phyloP scores from a whole-genome alignment of 1,140 invertebrate species.

The Drosophila quadrilineata region DNA sequence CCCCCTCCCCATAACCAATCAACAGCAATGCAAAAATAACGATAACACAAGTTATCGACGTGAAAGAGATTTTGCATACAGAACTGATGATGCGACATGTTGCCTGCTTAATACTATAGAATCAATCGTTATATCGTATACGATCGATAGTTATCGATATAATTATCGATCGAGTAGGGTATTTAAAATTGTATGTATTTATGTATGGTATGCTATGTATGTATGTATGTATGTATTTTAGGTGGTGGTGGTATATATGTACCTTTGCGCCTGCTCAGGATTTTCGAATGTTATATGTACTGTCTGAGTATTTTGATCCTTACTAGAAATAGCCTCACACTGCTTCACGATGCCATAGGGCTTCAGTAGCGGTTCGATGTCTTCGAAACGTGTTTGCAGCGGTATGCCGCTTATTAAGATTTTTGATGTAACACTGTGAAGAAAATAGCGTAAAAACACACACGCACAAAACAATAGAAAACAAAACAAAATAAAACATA shows the following conservation, averaged over 20 bases:
- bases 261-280: constrained; percentile 94
- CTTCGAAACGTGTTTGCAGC: constrained; percentile 89
- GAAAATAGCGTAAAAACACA: constrained; percentile 78
- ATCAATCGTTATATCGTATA: too few species aligned
- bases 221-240: constrained; percentile 4
- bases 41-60: too few species aligned
- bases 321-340: constrained; percentile 91
- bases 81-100: neutral
- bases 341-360: constrained; percentile 91
- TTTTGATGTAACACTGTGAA: constrained; percentile 88
- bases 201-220: neutral
- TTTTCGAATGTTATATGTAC: constrained; percentile 93
- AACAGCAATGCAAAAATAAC: neutral
- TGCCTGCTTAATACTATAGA: too few species aligned
- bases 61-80: too few species aligned
- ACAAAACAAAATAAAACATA: constrained; percentile 36
- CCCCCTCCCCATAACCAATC: neutral
- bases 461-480: constrained; percentile 52
- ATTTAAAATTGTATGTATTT: neutral
- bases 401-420: constrained; percentile 94
- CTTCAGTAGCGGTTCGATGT: constrained; percentile 90
- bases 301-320: constrained; percentile 89
- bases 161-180: neutral
- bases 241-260: constrained; percentile 83
- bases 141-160: neutral